phyloP scores from a whole-genome alignment of 2,113 vertebrate genomes.

The Ornithorhynchus anatinus region DNA sequence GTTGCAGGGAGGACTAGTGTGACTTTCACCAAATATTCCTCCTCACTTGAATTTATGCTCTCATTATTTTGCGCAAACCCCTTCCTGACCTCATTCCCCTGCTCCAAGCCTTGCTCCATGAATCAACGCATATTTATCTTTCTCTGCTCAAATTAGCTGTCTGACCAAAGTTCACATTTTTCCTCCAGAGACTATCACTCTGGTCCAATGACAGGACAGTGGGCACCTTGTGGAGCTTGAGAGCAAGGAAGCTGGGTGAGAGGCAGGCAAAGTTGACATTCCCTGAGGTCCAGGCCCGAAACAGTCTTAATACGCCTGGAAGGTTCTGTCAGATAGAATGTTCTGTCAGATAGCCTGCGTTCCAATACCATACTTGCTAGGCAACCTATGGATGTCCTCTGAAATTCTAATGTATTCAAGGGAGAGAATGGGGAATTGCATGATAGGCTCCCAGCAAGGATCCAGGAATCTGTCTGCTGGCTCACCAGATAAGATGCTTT shows the following conservation, averaged over 20 bases:
- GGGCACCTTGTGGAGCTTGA: not conserved
- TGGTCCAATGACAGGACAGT: not conserved
- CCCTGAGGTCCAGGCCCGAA: not conserved
- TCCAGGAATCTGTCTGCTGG: too few relatives aligned
- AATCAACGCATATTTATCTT: slow-evolving; percentile 21
- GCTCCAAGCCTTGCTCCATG: rapidly evolving
- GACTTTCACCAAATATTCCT: slow-evolving; percentile 12
- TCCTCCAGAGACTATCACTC: not conserved
- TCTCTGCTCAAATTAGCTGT: not conserved
- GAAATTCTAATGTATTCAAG: not conserved
- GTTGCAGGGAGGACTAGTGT: slow-evolving; percentile 16
- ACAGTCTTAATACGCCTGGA: not conserved
- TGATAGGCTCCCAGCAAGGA: not conserved
- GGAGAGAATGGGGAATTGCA: not conserved
- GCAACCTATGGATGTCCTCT: not conserved
- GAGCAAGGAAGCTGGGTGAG: not conserved
- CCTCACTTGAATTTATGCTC: slow-evolving; percentile 31
- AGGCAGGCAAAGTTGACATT: not conserved
- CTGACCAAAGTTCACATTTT: slow-evolving; percentile 7
- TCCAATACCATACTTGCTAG: not conserved
- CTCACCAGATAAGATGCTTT: too few relatives aligned
- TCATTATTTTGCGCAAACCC: slow-evolving; percentile 2
- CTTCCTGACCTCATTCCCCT: slow-evolving; percentile 10
- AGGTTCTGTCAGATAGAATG: not conserved
- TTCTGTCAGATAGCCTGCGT: not conserved